phyloP scores from a whole-genome alignment of 2,888 invertebrate genomes.

The Amaurobius ferox region DNA sequence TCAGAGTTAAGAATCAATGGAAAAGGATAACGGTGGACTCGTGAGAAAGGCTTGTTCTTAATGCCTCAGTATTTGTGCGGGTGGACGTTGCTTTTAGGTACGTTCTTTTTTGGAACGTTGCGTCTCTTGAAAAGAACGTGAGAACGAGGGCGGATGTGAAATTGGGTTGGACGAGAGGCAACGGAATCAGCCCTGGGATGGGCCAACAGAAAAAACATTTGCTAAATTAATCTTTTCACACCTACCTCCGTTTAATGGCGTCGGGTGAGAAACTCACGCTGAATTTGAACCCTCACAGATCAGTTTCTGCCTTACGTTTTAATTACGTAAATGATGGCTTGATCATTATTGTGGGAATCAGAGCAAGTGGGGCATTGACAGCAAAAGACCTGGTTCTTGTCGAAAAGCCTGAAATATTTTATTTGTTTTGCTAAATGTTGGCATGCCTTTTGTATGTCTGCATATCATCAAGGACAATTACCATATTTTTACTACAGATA shows the following conservation, averaged over 20 bases:
- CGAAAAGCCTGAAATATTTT: no score
- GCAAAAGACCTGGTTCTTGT: no score
- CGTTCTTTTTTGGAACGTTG: not conserved
- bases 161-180: not conserved
- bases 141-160: not conserved
- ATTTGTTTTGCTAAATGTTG: no score
- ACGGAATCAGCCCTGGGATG: not conserved
- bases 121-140: not conserved
- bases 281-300: no score
- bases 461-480: no score
- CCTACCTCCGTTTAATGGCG: not conserved
- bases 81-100: slow-evolving; percentile 8
- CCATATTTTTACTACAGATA: no score
- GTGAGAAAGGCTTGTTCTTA: slow-evolving; percentile 57
- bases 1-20: slow-evolving; percentile 20
- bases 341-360: no score
- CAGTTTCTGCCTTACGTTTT: no score
- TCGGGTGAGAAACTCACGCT: no score
- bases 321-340: no score
- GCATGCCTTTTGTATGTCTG: no score
- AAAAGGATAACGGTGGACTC: slow-evolving; percentile 46
- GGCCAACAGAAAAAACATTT: not conserved
- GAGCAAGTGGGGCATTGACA: no score
- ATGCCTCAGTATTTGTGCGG: slow-evolving; percentile 3
- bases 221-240: not conserved